Evolutionary conservation across 1,140 invertebrate genomes (phyloP), one percentile per base, ranked within the genome.

Genomic region (Tetramorium alpestre): DNA sequence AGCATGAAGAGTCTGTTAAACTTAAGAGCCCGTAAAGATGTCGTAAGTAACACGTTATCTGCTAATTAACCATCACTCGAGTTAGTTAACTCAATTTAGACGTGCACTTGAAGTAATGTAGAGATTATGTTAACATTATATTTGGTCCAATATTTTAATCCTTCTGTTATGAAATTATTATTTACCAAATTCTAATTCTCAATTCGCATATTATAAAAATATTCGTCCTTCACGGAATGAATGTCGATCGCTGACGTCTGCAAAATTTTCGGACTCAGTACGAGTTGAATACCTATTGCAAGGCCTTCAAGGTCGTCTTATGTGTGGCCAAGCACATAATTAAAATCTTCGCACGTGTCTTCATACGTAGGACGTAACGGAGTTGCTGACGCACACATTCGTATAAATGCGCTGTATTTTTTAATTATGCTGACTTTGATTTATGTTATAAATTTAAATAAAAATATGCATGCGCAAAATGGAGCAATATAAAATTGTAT

Each of bases 281-380:
- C 22, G 10, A 64, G 5, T 25, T n/a, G 33, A 60, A 25, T 70
- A 16, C 18, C 11, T 58, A 16, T 16, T n/a, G 33, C 16, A 44
- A 56, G 41, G 3, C 8, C 18, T 11, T 49, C 77, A 82, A 81
- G 56, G 65, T 62, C n/a, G 49, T 22, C 10, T 77, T 3, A 22
- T 41, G 18, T 49, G 4, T 3, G 18, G 22, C 8, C 13, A 3
- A 54, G 7, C 13, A 11, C 18, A 33, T 58, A 58, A 82, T 87
- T 82, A 87, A 70, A 72, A 64, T 60, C 44, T 60, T 16, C n/a
- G 54, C 85, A 72, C 65, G 77, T 81, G n/a, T 18, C 2, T 1
- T 60, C 4, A 51, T 44, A 25, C n/a, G 4, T 41, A 2, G 3
- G 5, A 70, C 33, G 1, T 28, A 47, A 70, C 11, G 5, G 4